Evolutionary conservation across 2,113 vertebrate genomes (phyloP), one percentile per base, ranked within the genome.

Genomic region (Barbus barbus): DNA sequence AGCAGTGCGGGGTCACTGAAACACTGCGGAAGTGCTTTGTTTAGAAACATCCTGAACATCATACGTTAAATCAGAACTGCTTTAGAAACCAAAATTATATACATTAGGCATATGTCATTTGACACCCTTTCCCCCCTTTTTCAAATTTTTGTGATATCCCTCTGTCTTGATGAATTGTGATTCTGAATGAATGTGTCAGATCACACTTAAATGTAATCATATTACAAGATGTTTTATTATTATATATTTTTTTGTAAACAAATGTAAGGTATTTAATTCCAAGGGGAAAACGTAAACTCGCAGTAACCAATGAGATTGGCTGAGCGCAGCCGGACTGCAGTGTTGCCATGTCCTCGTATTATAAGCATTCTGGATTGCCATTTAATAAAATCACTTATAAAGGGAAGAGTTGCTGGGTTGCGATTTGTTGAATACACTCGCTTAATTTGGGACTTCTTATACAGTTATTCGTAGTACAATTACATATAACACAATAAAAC

Each of bases 1-100:
- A 71, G 79, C 46, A 36, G 3, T 38, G 28, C 46, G 75, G 31
- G 22, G 75, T 51, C 73, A 76, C 46, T 31, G 48, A 20, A 31
- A 36, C 63, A 38, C 79, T 81, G 63, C 79, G 63, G 79, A 82
- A 82, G 79, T 82, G 44, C 5, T 80, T 48, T 11, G 7, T 24
- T 63, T 16, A 7, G 31, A 36, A 38, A 77, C 5, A 58, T 14
- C 51, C 51, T 16, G 20, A 38, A n/a, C 22, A 77, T 77, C 3
- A 73, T 16, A 33, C 18, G 4, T 63, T 11, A 26, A 1, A 7
- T 41, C 11, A 44, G 9, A 60, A 16, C 11, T 58, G 20, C 6
- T 4, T 38, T 58, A 1, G 31, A 36, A 8, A 16, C 1, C 22
- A 24, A 12, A 56, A 38, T 24, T 24, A 36, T 6, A n/a, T n/a